Evolutionary conservation across 2,888 invertebrate genomes (phyloP).

Genomic region (Drosophila dives): DNA sequence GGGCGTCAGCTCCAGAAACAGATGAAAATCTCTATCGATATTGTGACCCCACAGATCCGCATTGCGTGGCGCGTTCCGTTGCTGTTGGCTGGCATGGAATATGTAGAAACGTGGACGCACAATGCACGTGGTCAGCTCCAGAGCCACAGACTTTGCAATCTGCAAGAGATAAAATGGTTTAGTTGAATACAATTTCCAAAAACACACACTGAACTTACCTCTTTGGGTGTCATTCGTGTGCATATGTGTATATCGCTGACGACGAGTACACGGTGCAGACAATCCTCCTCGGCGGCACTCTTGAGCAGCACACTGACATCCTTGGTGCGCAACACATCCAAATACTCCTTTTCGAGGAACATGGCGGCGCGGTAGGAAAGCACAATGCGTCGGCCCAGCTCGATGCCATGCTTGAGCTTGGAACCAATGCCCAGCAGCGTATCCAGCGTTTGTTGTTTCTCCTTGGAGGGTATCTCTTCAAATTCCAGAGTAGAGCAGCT

Average conservation of each 20-base stretch:
- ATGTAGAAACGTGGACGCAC: constrained; percentile 85
- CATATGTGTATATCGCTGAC: constrained; percentile 87
- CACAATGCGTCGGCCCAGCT: constrained; percentile 86
- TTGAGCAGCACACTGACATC: constrained; percentile 86
- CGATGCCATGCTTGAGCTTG: constrained; percentile 86
- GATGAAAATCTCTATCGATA: constrained; percentile 85
- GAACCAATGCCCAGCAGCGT: constrained; percentile 86
- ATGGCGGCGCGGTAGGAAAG: constrained; percentile 87
- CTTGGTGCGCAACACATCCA: constrained; percentile 86
- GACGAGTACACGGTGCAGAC: constrained; percentile 87
- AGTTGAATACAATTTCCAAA: not conserved
- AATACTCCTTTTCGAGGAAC: constrained; percentile 87
- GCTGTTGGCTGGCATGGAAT: constrained; percentile 81
- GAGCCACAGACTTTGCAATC: constrained; percentile 87
- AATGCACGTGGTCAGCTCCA: constrained; percentile 86
- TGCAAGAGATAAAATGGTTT: constrained; percentile 57
- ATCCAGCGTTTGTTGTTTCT: constrained; percentile 83
- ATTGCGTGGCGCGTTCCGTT: constrained; percentile 71
- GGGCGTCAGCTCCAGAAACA: constrained; percentile 86
- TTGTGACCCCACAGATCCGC: constrained; percentile 86
- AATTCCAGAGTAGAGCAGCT: constrained; percentile 83
- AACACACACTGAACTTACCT: constrained; percentile 71
- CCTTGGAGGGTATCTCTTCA: constrained; percentile 83
- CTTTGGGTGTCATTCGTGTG: constrained; percentile 86
- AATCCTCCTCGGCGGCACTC: constrained; percentile 86